Conservation (phyloP, 1,140 invertebrate species). For the Vollenhovia emeryi region DNA sequence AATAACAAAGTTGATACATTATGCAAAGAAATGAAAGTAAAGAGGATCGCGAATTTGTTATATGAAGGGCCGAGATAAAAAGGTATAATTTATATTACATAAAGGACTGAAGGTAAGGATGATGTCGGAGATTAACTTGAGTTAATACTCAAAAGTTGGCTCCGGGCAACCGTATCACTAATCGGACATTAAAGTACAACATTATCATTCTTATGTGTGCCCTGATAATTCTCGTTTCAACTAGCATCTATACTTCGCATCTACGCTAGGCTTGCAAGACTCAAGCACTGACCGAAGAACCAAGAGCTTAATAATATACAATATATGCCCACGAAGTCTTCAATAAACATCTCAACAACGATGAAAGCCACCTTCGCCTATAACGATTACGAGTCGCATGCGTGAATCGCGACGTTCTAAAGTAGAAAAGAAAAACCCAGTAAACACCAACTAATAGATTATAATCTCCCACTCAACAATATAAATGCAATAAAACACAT, state of each 20-base stretch:
- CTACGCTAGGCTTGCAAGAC: background rate
- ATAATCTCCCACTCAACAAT: too few species aligned
- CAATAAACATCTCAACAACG: slow-evolving; percentile 45
- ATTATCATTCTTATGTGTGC: slow-evolving; percentile 7
- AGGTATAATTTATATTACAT: background rate
- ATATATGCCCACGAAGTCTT: background rate
- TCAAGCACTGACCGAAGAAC: slow-evolving; percentile 13
- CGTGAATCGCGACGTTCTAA: slow-evolving; percentile 32
- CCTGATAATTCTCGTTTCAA: slow-evolving; percentile 7
- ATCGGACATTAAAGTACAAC: background rate
- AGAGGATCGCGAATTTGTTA: background rate
- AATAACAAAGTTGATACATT: slow-evolving; percentile 6
- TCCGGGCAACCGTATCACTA: slow-evolving; percentile 4
- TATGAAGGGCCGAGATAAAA: background rate
- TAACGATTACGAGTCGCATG: slow-evolving; percentile 14
- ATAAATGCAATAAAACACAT: too few species aligned
- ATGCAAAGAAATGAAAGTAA: background rate
- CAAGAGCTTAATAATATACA: slow-evolving; percentile 6
- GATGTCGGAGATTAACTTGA: slow-evolving; percentile 4
- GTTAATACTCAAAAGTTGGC: background rate
- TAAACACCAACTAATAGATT: too few species aligned
- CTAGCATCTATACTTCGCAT: slow-evolving; percentile 23
- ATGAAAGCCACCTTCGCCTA: slow-evolving; percentile 30
- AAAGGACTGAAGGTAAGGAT: background rate
- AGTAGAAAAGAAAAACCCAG: background rate